Base-by-base conservation (phyloP, 2,888 invertebrate genomes). In the Ypsolopha scabrella region DNA sequence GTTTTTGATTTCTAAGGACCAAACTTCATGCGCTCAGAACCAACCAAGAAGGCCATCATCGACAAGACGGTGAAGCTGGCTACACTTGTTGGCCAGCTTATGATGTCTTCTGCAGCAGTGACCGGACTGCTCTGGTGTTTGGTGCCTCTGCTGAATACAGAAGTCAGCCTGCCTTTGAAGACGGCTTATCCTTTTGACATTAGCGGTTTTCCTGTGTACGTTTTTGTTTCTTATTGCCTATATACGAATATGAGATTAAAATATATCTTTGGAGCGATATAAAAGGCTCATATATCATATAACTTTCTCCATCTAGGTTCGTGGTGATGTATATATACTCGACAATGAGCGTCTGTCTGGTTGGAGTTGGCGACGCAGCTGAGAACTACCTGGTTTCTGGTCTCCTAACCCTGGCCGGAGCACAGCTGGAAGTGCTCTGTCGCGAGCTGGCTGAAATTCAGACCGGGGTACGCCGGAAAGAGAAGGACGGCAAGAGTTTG, bases 361-460 rank as follows among this genome's bases (percentile, higher is more conserved):
- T 51, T 10, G 59, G 55, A 0, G 45, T 54, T 2, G 52, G 52
- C 0, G 59, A 59, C 46, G 56, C 57, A 1, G 55, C 59, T 6
- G 56, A 51, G 14, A 59, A 59, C 51, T 59, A 55, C 36, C 43
- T 59, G 33, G 56, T 54, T 0, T 47, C 59, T 0, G 57, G 52
- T 1, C 39, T 57, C 6, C 14, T 55, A 43, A 43, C 50, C 24
- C 41, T 59, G 7, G 57, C 54, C 3, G 41, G 50, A 0, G 51
- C 53, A 0, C 57, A 59, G 11, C 53, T 55, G 9, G 53, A 57
- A 24, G 52, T 58, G 38, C 52, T 59, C 1, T 13, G 53, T 13
- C 37, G 41, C 7, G 50, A 54, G 24, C 52, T 58, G 35, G 7
- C 9, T 7, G 50, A 13, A 11, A 6, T 33, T 14, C 13, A 13